These are phyloP conservation scores for Lasioglossum calceatum DNA, from an alignment of 2,888 invertebrate genomes.

Conservation along the genomic window DNA sequence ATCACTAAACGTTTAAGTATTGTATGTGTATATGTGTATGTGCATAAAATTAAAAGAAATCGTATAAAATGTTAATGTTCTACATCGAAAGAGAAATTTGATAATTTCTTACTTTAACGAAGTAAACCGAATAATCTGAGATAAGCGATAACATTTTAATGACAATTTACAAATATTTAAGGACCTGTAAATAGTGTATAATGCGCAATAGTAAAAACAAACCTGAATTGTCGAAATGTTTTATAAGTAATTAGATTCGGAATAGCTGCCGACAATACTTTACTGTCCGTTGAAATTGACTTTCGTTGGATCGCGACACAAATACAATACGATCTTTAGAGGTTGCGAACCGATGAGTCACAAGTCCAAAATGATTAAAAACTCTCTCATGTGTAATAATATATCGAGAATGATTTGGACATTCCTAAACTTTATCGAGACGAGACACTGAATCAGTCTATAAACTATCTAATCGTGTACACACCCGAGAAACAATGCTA, in stretches of 20 bases:
- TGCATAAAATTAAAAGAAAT: not conserved
- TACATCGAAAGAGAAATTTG: not conserved
- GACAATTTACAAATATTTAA: not conserved
- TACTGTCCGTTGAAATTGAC: not conserved
- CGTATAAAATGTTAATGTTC: not conserved
- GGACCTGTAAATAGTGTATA: not conserved
- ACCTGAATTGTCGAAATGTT: conserved; percentile 1
- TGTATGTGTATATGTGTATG: no score
- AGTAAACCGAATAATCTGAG: not conserved
- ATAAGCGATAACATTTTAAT: not conserved
- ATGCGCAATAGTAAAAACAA: not conserved
- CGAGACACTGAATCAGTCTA: not conserved
- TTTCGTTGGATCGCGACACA: conserved; percentile 21
- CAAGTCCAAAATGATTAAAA: conserved; percentile 30
- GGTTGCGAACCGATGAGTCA: conserved; percentile 50
- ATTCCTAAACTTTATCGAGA: conserved; percentile 6
- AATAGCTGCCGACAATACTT: not conserved
- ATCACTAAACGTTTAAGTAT: no score
- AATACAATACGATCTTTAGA: conserved; percentile 4
- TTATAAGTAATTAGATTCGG: no score
- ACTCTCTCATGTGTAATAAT: not conserved
- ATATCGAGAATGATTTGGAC: not conserved
- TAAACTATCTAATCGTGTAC: not conserved
- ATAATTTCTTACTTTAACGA: not conserved
- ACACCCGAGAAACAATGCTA: not conserved